Evolutionary conservation across 2,888 invertebrate species (phyloP), one percentile per base, ranked within the genome.

Genomic region (Ophion ellenae): DNA sequence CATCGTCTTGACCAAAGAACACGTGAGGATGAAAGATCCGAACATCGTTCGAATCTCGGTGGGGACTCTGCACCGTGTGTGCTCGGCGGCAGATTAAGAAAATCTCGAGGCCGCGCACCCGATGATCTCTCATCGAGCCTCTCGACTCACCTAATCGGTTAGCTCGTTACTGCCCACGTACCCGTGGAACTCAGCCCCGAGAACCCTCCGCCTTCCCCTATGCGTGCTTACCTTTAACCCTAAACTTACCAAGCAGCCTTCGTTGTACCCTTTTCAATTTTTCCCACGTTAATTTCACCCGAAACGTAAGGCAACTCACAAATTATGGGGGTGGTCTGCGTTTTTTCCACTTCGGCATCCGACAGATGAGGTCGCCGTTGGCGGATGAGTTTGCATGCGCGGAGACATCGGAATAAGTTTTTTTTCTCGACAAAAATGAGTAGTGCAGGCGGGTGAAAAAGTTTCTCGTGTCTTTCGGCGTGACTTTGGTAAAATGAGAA

Each of bases 401-500:
- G 64, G 14, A 75, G 32, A 69, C 53, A 59, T 75, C 47, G 63
- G n/a, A 71, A 70, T 24, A 24, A 2, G 10, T 9, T 57, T 71
- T 28, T 36, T 36, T 57, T 2, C 1, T 70, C 20, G 24, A 36
- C 67, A 69, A 63, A 82, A 36, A 71, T 53, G 45, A 83, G 32
- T 63, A 66, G 63, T 71, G 77, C 63, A 70, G 67, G 45, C 63
- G 61, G 66, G 24, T 36, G 36, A 81, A 76, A 75, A 6, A 17
- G 14, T 73, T 79, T 63, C 70, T 78, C 32, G 83, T 63, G 40
- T 32, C 28, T 71, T 86, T 87, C 92, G 91, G 93, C 84, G 32
- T 45, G 84, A 87, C 92, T 93, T 93, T 93, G 92, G 92, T 92
- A 91, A 91, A 92, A 88, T 86, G 92, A 93, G 89, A 92, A 90